Base-by-base conservation (phyloP, 1,140 invertebrate species). In the Colletes gigas region DNA sequence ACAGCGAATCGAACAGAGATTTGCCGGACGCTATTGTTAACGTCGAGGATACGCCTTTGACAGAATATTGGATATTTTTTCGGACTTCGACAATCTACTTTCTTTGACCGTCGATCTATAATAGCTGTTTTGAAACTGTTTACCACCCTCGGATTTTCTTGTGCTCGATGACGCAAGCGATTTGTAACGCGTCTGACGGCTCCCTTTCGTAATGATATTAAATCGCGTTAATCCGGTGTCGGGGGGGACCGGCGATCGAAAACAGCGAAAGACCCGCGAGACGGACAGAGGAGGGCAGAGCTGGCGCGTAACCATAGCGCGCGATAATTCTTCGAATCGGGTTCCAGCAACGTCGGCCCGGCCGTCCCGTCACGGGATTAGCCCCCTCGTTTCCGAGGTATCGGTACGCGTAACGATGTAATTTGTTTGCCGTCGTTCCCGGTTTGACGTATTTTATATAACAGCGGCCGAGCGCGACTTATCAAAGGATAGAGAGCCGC, bases 141-240 rank as follows among this genome's bases (percentile, higher is more conserved):
- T n/a, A n/a, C n/a, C n/a, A 2, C 30, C 30, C 30, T 30, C 30
- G 30, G 30, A 30, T 30, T 30, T 30, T 30, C 30, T 30, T 30
- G 30, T 30, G 2, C 30, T 30, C 30, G 30, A 30, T 30, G 30
- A 30, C 30, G 30, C 30, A 30, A 30, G 30, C 30, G 30, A 30
- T 30, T 30, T 30, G 30, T 30, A 30, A 2, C 30, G 30, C 2
- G 30, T 30, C 30, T 30, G 30, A 30, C 2, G 30, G 30, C 30
- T 30, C 30, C 30, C 30, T 30, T 30, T 54, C 10, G 30, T 30
- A 30, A 70, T 62, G 54, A 79, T 73, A 79, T 79, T 73, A 73
- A 79, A 79, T 60, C 60, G 41, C 52, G 77, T 73, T 79, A 79
- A 79, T 79, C 77, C 70, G 77, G 50, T 79, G 19, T 30, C 30